These are phyloP conservation scores for Trichonephila clavata DNA, from an alignment of 1,140 invertebrate species.

Conservation along the genomic window DNA sequence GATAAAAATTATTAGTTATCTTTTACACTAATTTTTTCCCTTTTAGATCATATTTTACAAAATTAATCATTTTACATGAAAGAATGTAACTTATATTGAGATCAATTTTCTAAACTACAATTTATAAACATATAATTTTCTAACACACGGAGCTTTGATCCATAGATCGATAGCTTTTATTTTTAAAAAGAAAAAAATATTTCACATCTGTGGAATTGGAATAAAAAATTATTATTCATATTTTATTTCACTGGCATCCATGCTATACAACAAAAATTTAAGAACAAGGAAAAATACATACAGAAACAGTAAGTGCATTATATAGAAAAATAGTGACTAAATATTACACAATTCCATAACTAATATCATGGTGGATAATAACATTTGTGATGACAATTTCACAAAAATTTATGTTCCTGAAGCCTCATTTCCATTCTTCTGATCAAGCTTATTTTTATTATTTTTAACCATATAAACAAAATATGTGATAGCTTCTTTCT, in stretches of 20 bases:
- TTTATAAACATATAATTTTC: too few relatives aligned
- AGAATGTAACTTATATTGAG: too few relatives aligned
- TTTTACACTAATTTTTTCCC: too few relatives aligned
- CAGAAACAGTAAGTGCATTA: slow-evolving; percentile 7
- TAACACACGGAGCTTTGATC: too few relatives aligned
- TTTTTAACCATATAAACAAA: slow-evolving; percentile 98
- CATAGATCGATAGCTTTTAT: too few relatives aligned
- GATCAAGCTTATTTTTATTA: slow-evolving; percentile 94
- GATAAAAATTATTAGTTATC: too few relatives aligned
- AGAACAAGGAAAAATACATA: background rate
- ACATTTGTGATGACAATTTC: background rate
- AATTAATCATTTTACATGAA: too few relatives aligned
- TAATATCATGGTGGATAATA: background rate
- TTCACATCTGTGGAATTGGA: too few relatives aligned
- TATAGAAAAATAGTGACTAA: slow-evolving; percentile 8
- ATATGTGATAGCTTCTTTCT: slow-evolving; percentile 96
- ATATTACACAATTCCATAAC: background rate
- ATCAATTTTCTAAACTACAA: too few relatives aligned
- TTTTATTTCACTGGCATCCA: background rate
- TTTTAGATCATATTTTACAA: too few relatives aligned
- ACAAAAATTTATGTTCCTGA: slow-evolving; percentile 20
- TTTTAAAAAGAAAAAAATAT: too few relatives aligned
- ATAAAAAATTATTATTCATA: too few relatives aligned
- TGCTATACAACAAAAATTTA: background rate
- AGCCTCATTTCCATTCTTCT: slow-evolving; percentile 82